Evolutionary conservation across 2,113 vertebrate genomes (phyloP).

Genomic region (Entosphenus tridentatus): DNA sequence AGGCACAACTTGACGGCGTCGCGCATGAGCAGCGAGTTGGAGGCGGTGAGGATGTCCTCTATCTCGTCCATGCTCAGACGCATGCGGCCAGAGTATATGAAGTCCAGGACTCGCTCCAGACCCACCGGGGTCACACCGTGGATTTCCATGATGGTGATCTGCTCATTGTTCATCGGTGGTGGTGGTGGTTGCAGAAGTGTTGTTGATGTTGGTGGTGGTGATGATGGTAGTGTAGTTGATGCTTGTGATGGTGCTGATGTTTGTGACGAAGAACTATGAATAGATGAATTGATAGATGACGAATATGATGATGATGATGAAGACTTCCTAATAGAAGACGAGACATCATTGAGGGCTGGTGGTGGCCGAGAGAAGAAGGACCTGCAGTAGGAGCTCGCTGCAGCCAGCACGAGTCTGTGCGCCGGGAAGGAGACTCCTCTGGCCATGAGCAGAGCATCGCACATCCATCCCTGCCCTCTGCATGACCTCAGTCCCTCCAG

Average conservation of each 20-base stretch:
- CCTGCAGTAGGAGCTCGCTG: slow-evolving; percentile 18
- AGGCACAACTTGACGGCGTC: slow-evolving; percentile 20
- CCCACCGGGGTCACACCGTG: slow-evolving; percentile 11
- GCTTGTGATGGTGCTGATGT: too few species aligned
- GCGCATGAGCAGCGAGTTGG: slow-evolving; percentile 17
- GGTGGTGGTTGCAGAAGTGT: too few species aligned
- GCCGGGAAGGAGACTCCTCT: slow-evolving; percentile 17
- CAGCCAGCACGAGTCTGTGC: slow-evolving; percentile 16
- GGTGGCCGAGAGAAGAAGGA: slow-evolving; percentile 11
- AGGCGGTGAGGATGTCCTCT: slow-evolving; percentile 17
- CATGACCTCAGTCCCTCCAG: slow-evolving; percentile 14
- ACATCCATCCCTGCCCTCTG: not conserved
- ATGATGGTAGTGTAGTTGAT: too few species aligned
- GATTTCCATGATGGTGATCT: slow-evolving; percentile 3
- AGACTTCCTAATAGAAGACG: too few species aligned
- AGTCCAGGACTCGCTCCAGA: slow-evolving; percentile 17
- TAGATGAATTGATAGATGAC: too few species aligned
- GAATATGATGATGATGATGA: too few species aligned
- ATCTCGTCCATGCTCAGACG: slow-evolving; percentile 15
- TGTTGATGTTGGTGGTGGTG: too few species aligned
- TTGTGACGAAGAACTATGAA: too few species aligned
- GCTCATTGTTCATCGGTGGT: not conserved
- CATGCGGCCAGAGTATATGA: slow-evolving; percentile 21
- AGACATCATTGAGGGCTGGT: too few species aligned
- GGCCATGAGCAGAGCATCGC: slow-evolving; percentile 13